Evolutionary conservation across 2,888 invertebrate genomes (phyloP), one percentile per base, ranked within the genome.

Genomic region (Galerucella nymphaeae): DNA sequence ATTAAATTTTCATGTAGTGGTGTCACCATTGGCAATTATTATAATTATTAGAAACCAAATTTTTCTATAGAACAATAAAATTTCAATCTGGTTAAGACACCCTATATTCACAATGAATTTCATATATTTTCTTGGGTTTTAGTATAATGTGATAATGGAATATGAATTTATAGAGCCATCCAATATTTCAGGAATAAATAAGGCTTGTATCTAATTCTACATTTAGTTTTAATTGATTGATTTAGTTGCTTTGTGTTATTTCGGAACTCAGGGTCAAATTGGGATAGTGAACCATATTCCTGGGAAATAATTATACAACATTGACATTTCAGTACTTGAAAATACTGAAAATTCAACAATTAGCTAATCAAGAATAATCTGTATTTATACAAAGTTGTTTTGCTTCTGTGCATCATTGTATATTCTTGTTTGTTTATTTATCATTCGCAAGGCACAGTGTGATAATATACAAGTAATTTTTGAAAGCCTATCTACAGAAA

Each of bases 61-160:
- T 45, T 42, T 42, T 45, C 14, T 11, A 38, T 9, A 45, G n/a
- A 50, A 63, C 70, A 70, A 70, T 73, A 70, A 73, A 73, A 73
- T 73, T 73, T 70, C 70, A 73, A 71, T 76, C 73, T 76, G 74
- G 73, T 70, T 74, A 18, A 16, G 53, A 18, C 53, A 53, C 53
- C 53, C 16, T 8, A 48, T 48, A 38, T 38, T 38, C 8, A 38
- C 6, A 38, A 38, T 38, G 30, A 5, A 30, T 5, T 8, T 8
- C 8, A 38, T 9, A 38, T 1, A 9, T 38, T 30, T 8, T 38
- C 8, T 38, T 38, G 30, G 8, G 30, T 38, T 38, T 38, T 38
- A 38, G 30, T 8, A 38, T 38, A 38, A 1, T 38, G 30, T 38
- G 30, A 3, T 30, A 30, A 30, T 38, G 9, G 9, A 38, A 38